A percentile compares a stretch with the other conserved stretches of the same genome.
Evolutionary conservation across 2,797 vertebrate genomes (phyloP).

Genomic region (Melanotaenia parkinsoni): DNA sequence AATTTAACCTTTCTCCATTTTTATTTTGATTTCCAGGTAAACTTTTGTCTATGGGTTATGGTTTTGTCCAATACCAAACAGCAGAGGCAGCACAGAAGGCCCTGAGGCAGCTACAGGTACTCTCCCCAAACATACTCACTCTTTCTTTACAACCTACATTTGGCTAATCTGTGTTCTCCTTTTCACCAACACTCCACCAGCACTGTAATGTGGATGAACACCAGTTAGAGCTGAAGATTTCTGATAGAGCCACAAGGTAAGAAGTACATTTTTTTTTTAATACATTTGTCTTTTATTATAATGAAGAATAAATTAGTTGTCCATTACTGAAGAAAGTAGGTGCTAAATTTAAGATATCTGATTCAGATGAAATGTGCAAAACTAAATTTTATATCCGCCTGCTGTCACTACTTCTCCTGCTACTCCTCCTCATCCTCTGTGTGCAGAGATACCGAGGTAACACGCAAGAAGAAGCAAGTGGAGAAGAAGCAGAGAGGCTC

Average conservation of each 20-base stretch:
- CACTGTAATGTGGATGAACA: constrained; percentile 89
- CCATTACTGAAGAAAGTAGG: neutral
- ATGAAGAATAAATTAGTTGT: neutral
- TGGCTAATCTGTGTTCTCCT: constrained; percentile 21
- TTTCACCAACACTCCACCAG: constrained; percentile 68
- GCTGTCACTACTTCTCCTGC: neutral
- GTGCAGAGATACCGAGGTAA: constrained; percentile 76
- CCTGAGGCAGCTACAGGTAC: constrained; percentile 91
- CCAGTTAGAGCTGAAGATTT: constrained; percentile 92
- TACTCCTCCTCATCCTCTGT: constrained; percentile 1
- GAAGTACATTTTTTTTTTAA: constrained; percentile 21
- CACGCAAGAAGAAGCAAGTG: constrained; percentile 85
- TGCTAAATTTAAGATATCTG: neutral
- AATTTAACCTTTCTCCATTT: neutral
- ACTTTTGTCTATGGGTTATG: constrained; percentile 94
- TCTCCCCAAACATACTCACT: neutral
- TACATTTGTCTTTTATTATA: neutral
- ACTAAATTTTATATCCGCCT: neutral
- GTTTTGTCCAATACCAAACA: constrained; percentile 93
- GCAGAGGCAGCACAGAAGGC: constrained; percentile 93
- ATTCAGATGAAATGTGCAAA: neutral
- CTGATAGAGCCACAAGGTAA: constrained; percentile 91
- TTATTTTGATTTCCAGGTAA: constrained; percentile 79
- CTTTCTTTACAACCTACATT: neutral
- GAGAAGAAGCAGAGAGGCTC: constrained; percentile 90